Conservation (phyloP, 2,888 invertebrate species). For the Agrenia bidenticulata region DNA sequence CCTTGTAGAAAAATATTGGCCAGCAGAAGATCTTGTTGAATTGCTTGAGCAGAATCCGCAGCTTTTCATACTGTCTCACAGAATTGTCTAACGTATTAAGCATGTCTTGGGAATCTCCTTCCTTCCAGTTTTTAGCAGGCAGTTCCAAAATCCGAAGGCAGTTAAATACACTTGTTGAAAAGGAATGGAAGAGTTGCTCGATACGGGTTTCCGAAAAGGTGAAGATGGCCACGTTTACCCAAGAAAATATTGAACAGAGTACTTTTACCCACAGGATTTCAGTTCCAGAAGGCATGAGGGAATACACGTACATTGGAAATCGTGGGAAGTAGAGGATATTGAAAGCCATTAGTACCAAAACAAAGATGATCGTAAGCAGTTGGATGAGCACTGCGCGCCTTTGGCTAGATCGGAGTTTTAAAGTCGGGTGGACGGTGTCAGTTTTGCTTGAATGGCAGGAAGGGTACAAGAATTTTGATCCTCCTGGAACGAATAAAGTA, state of each 20-base stretch:
- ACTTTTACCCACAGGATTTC: conserved; percentile 21
- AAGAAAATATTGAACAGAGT: neutral
- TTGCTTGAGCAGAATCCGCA: neutral
- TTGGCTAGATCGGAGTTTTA: too few relatives aligned
- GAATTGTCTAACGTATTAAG: conserved; percentile 6
- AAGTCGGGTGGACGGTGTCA: too few relatives aligned
- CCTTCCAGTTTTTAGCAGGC: neutral
- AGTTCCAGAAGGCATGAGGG: neutral
- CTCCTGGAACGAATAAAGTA: too few relatives aligned
- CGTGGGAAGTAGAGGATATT: neutral
- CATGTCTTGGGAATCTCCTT: conserved; percentile 2
- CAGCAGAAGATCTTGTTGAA: conserved; percentile 18
- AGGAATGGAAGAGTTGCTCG: conserved; percentile 14
- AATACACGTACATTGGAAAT: conserved; percentile 21
- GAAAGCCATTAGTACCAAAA: too few relatives aligned
- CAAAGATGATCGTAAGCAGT: too few relatives aligned
- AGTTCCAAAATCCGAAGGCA: conserved; percentile 1
- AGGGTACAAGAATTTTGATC: too few relatives aligned
- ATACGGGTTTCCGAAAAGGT: conserved; percentile 9
- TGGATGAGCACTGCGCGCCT: too few relatives aligned
- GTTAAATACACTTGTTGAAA: conserved; percentile 19
- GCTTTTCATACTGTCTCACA: neutral
- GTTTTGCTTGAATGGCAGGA: too few relatives aligned
- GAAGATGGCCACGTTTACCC: neutral
- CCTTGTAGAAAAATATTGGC: conserved; percentile 16